Evolutionary conservation across 2,113 vertebrate species (phyloP).

Genomic region (Elephantulus edwardii): DNA sequence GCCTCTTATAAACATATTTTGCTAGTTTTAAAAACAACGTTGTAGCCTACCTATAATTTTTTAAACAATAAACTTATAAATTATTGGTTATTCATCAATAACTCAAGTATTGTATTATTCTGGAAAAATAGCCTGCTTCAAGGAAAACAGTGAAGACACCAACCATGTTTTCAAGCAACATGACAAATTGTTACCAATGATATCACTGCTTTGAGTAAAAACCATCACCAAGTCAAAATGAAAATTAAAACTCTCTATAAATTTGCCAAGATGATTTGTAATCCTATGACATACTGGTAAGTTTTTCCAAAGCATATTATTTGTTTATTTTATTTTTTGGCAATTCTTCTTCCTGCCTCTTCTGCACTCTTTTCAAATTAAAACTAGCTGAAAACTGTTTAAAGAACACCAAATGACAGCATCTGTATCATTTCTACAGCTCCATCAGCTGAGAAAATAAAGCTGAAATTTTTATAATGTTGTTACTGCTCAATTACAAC

Average conservation of each 20-base stretch:
- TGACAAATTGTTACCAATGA: constrained; percentile 48
- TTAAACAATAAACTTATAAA: constrained; percentile 17
- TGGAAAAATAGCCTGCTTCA: constrained; percentile 40
- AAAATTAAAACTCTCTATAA: constrained; percentile 61
- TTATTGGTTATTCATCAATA: neutral
- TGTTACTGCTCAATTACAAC: constrained; percentile 44
- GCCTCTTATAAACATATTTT: no score
- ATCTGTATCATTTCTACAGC: constrained; percentile 42
- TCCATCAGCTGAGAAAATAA: constrained; percentile 63
- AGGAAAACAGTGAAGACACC: constrained; percentile 23
- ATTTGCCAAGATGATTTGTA: constrained; percentile 67
- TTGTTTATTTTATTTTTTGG: constrained; percentile 69
- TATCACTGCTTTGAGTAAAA: constrained; percentile 61
- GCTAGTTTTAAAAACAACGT: neutral
- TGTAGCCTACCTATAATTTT: neutral
- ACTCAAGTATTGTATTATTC: constrained; percentile 50
- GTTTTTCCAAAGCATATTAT: constrained; percentile 63
- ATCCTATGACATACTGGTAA: constrained; percentile 61
- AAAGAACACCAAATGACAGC: constrained; percentile 56
- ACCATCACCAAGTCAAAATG: constrained; percentile 54
- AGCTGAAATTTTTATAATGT: constrained; percentile 11
- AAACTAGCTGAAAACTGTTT: constrained; percentile 59
- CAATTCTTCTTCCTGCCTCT: constrained; percentile 49
- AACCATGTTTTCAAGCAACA: constrained; percentile 34
- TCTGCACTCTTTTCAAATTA: constrained; percentile 60